Conservation (phyloP, 2,113 vertebrate genomes). For the Periophthalmodon schlosseri region DNA sequence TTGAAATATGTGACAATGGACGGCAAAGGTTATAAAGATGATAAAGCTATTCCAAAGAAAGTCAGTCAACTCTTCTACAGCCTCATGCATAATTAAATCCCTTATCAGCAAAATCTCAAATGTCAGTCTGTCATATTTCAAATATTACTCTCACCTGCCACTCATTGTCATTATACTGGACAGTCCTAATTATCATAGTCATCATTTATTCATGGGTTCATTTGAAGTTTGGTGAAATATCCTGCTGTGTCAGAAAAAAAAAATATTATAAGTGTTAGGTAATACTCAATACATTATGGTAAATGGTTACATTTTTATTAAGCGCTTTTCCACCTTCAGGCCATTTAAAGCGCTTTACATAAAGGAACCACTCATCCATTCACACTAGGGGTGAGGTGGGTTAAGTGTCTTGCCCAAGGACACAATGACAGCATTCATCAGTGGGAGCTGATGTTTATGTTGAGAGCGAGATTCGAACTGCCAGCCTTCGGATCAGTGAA, state of each 20-base stretch:
- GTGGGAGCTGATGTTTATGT: too few relatives aligned
- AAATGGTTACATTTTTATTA: too few relatives aligned
- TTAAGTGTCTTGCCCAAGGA: too few relatives aligned
- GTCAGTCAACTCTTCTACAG: neutral
- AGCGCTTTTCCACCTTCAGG: too few relatives aligned
- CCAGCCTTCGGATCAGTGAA: too few relatives aligned
- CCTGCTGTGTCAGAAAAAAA: neutral
- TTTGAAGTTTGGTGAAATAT: slow-evolving; percentile 4
- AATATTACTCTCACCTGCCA: slow-evolving; percentile 3
- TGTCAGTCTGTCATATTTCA: neutral
- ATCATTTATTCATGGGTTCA: neutral
- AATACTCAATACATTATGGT: neutral
- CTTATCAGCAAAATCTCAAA: neutral
- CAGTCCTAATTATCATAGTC: neutral
- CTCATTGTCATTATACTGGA: neutral
- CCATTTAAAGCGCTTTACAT: too few relatives aligned
- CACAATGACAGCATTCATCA: too few relatives aligned
- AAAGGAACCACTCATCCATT: too few relatives aligned
- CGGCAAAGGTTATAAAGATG: neutral
- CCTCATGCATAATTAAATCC: neutral
- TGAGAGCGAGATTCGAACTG: too few relatives aligned
- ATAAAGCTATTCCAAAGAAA: neutral
- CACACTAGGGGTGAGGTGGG: too few relatives aligned
- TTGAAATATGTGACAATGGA: neutral
- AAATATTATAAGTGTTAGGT: neutral